phyloP scores from a whole-genome alignment of 1,140 invertebrate genomes.

The Caenorhabditis latens region DNA sequence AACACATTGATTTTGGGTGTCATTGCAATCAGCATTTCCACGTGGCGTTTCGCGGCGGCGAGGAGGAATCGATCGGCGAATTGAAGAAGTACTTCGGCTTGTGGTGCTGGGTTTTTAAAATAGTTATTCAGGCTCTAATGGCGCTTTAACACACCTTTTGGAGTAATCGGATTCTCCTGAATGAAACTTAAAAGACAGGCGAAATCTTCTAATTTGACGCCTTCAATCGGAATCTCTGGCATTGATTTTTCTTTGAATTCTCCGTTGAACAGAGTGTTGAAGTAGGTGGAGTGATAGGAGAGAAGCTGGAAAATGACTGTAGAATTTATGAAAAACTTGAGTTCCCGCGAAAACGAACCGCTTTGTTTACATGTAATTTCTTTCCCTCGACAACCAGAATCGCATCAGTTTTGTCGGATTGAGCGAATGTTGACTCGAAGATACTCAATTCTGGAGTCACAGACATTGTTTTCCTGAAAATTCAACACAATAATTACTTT shows the following conservation, averaged over 20 bases:
- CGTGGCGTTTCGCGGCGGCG: no score
- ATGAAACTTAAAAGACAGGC: neutral
- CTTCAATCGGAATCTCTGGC: neutral
- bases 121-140: no score
- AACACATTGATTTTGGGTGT: no score
- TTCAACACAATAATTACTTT: no score
- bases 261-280: neutral
- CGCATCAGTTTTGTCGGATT: constrained; percentile 1
- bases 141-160: neutral
- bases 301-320: neutral
- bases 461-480: no score
- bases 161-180: neutral
- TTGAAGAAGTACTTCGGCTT: no score
- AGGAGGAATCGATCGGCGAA: no score
- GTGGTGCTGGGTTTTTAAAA: no score
- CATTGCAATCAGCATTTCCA: no score
- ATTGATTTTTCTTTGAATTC: constrained; percentile 15
- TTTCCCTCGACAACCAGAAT: neutral
- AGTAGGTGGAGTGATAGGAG: neutral
- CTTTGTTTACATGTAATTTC: constrained; percentile 13
- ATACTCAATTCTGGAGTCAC: neutral
- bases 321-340: neutral
- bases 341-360: neutral
- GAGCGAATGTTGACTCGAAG: neutral
- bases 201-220: neutral